Evolutionary conservation across 2,113 vertebrate genomes (phyloP).

Genomic region (Aspiorhynchus laticeps): DNA sequence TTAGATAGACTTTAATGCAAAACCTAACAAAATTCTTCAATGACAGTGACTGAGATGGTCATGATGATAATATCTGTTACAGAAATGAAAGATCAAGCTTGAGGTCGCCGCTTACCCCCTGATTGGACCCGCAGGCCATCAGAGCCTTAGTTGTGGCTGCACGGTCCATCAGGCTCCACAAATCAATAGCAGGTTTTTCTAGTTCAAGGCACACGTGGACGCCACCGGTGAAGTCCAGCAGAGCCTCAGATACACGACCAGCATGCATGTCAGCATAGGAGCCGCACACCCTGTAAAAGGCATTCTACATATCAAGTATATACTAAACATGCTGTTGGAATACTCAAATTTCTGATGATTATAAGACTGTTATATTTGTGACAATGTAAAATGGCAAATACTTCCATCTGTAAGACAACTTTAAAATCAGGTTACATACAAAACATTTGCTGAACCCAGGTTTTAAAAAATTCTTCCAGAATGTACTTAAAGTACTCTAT

Average conservation of each 20-base stretch:
- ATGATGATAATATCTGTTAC: neutral
- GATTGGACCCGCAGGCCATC: constrained; percentile 80
- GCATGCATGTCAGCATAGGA: constrained; percentile 84
- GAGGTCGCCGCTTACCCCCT: constrained; percentile 69
- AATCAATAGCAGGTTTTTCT: constrained; percentile 63
- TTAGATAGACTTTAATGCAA: neutral
- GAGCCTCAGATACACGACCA: constrained; percentile 82
- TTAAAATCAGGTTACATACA: neutral
- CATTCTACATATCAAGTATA: neutral
- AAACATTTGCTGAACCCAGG: neutral
- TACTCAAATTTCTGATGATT: neutral
- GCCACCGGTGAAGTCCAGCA: constrained; percentile 89
- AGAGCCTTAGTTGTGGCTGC: constrained; percentile 76
- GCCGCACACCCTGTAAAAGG: constrained; percentile 78
- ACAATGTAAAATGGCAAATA: neutral
- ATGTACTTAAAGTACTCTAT: no score
- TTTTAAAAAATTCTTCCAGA: no score
- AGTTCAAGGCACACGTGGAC: constrained; percentile 75
- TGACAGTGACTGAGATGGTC: neutral
- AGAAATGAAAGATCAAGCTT: constrained; percentile 19
- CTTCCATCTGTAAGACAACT: neutral
- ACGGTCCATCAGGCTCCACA: constrained; percentile 79
- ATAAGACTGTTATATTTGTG: neutral
- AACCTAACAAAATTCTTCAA: neutral
- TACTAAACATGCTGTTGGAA: neutral